A percentile compares a stretch with the other conserved stretches of the same genome.
Evolutionary conservation across 2,888 invertebrate genomes (phyloP).

Genomic region (Pomacea canaliculata): DNA sequence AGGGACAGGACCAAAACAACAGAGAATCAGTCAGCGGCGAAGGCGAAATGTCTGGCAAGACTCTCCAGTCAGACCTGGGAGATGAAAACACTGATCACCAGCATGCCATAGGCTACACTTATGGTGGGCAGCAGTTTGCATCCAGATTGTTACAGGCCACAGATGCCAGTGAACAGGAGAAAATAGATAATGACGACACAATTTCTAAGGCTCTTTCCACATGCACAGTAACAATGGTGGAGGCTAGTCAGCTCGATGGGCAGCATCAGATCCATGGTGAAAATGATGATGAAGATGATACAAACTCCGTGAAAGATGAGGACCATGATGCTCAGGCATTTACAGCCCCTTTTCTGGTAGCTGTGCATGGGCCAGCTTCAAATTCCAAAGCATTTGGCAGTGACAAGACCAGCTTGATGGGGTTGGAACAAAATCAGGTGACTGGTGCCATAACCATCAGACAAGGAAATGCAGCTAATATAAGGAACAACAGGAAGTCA

Average conservation of each 20-base stretch:
- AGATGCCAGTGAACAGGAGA: background rate
- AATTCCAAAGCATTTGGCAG: too few species aligned
- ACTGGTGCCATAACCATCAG: too few species aligned
- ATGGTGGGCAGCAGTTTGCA: background rate
- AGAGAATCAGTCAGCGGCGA: slow-evolving; percentile 23
- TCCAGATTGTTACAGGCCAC: background rate
- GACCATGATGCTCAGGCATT: too few species aligned
- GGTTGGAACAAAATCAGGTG: too few species aligned
- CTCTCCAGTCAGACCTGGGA: background rate
- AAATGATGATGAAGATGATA: too few species aligned
- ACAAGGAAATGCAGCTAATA: too few species aligned
- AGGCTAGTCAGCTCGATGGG: slow-evolving; percentile 16
- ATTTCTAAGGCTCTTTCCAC: slow-evolving; percentile 16
- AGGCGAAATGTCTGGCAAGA: background rate
- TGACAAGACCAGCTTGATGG: too few species aligned
- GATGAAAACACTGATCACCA: background rate
- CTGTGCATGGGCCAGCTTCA: too few species aligned
- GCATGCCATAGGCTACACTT: background rate
- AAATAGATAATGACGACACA: too few species aligned
- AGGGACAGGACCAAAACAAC: slow-evolving; percentile 21
- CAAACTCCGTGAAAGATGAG: too few species aligned
- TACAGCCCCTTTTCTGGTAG: too few species aligned
- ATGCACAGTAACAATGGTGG: slow-evolving; percentile 24
- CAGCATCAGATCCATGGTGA: slow-evolving; percentile 12
- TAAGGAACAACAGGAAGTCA: too few species aligned